phyloP scores from a whole-genome alignment of 2,888 invertebrate genomes.

The Acrobasis suavella region DNA sequence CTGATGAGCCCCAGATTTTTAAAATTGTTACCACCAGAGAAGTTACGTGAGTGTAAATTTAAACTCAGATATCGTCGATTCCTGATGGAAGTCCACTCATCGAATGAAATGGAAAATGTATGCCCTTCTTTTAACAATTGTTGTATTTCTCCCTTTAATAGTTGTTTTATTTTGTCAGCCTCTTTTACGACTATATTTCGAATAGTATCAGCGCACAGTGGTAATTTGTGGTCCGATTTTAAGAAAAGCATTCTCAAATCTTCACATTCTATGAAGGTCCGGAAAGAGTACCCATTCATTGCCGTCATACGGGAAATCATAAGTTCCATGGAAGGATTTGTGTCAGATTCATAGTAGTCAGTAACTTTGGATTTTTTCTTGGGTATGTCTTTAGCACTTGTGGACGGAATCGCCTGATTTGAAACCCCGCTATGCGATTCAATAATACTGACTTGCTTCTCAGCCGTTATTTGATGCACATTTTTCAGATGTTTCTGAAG shows the following conservation, averaged over 20 bases:
- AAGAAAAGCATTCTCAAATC: too few species aligned
- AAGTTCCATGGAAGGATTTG: conserved; percentile 18
- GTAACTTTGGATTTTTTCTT: conserved; percentile 18
- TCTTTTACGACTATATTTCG: too few species aligned
- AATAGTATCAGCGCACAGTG: too few species aligned
- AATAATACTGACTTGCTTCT: conserved; percentile 6
- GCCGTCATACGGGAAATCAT: conserved; percentile 22
- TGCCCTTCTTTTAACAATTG: not conserved
- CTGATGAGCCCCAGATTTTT: conserved; percentile 16
- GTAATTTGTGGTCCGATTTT: too few species aligned
- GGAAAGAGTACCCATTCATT: not conserved
- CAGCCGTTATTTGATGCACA: conserved; percentile 13
- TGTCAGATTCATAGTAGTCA: conserved; percentile 11
- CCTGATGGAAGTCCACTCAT: conserved; percentile 12
- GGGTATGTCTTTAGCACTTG: not conserved
- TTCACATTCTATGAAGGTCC: too few species aligned
- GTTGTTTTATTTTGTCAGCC: too few species aligned
- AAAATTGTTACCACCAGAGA: not conserved
- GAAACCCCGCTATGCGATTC: conserved; percentile 6
- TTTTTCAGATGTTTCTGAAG: conserved; percentile 22
- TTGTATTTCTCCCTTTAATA: not conserved
- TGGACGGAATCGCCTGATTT: conserved; percentile 2
- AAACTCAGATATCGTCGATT: conserved; percentile 13
- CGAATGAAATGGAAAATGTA: conserved; percentile 15
- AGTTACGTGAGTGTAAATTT: conserved; percentile 6